Evolutionary conservation across 2,113 vertebrate genomes (phyloP).

Genomic region (Myotis davidii): DNA sequence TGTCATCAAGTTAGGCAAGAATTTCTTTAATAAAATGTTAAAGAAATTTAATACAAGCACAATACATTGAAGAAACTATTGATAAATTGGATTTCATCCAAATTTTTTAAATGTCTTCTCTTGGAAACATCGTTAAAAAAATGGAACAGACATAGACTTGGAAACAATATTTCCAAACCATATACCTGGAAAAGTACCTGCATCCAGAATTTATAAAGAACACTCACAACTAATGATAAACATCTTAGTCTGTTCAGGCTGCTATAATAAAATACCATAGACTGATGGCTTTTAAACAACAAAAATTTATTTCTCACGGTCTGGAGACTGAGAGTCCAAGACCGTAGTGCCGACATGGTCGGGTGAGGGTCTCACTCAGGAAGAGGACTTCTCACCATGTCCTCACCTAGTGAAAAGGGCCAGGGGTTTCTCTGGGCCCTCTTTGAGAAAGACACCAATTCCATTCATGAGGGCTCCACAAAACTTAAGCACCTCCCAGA

Average conservation of each 20-base stretch:
- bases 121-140: neutral
- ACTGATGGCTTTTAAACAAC: neutral
- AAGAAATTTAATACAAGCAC: neutral
- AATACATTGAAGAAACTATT: neutral
- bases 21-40: neutral
- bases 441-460: neutral
- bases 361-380: neutral
- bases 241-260: neutral
- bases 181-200: neutral
- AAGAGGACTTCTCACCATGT: neutral
- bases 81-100: no score
- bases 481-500: neutral
- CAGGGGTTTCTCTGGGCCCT: neutral
- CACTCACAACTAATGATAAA: neutral
- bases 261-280: neutral
- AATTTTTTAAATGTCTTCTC: neutral
- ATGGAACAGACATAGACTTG: neutral
- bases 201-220: neutral
- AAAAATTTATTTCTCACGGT: neutral
- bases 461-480: neutral
- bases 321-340: neutral
- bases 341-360: fast-evolving
- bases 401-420: neutral
- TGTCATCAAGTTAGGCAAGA: neutral
- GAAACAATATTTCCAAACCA: neutral